phyloP scores from a whole-genome alignment of 1,140 invertebrate species.

The Tigriopus japonicus region DNA sequence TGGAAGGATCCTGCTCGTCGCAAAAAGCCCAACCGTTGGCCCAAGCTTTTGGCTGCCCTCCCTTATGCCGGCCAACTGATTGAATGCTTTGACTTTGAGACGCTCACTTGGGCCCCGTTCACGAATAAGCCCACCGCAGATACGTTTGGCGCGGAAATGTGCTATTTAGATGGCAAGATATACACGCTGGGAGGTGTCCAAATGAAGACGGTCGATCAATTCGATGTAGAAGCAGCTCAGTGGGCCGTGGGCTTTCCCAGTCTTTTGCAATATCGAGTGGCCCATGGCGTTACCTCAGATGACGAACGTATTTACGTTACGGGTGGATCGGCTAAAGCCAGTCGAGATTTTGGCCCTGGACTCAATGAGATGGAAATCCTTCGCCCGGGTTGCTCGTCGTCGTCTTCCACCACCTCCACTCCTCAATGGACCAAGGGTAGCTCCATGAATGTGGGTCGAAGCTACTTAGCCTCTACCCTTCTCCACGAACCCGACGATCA shows the following conservation, averaged over 20 bases:
- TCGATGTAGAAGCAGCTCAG: neutral
- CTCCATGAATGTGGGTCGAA: too few species aligned
- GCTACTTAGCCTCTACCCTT: too few species aligned
- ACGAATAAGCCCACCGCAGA: neutral
- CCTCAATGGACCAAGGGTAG: too few species aligned
- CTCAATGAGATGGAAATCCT: neutral
- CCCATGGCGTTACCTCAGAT: neutral
- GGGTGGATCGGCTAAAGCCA: constrained; percentile 2
- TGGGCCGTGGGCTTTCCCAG: neutral
- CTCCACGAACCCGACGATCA: too few species aligned
- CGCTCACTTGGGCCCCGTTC: neutral
- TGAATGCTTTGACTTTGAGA: constrained; percentile 1
- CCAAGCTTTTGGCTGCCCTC: neutral
- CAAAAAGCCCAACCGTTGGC: neutral
- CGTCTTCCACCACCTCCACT: too few species aligned
- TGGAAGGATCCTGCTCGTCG: too few species aligned
- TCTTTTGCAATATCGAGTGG: neutral
- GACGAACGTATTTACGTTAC: neutral
- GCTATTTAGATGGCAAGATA: neutral
- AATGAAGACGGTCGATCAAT: neutral
- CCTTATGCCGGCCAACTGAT: neutral
- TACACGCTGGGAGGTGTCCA: neutral
- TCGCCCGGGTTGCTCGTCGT: too few species aligned
- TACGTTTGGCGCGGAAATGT: constrained; percentile 1
- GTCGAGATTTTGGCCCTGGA: constrained; percentile 1